phyloP scores from a whole-genome alignment of 2,797 vertebrate species.

The Melopsittacus undulatus region DNA sequence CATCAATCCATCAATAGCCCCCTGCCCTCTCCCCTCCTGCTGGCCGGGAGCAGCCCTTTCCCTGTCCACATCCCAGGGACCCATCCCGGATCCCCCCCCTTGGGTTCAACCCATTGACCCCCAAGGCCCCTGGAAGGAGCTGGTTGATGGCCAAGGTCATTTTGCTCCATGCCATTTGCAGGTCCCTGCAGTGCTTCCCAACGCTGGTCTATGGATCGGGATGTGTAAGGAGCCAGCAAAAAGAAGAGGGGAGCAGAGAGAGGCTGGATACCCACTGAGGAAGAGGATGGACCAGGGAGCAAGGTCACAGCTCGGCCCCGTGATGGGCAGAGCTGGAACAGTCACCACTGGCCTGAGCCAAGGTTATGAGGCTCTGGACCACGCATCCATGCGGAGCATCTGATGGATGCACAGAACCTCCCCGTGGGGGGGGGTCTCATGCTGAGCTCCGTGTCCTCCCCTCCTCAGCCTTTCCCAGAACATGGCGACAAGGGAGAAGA shows the following conservation, averaged over 20 bases:
- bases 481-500: slow-evolving; percentile 1
- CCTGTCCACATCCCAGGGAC: neutral
- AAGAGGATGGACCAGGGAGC: neutral
- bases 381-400: fast-evolving
- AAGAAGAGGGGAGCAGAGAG: neutral
- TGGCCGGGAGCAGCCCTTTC: neutral
- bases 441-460: fast-evolving
- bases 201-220: fast-evolving
- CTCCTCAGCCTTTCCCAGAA: neutral
- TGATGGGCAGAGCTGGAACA: neutral
- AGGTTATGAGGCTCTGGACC: neutral
- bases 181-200: neutral
- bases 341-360: neutral
- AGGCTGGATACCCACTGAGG: fast-evolving
- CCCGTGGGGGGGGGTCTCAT: neutral
- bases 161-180: neutral
- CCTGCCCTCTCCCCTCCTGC: too few species aligned
- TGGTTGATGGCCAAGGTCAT: slow-evolving; percentile 11
- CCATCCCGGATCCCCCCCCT: neutral
- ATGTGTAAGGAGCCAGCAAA: fast-evolving
- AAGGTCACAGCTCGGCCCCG: neutral
- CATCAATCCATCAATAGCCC: neutral
- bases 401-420: fast-evolving
- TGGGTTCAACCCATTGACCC: fast-evolving
- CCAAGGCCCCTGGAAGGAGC: neutral